Conservation (phyloP, 2,113 vertebrate genomes). For the Crotalus viridis region DNA sequence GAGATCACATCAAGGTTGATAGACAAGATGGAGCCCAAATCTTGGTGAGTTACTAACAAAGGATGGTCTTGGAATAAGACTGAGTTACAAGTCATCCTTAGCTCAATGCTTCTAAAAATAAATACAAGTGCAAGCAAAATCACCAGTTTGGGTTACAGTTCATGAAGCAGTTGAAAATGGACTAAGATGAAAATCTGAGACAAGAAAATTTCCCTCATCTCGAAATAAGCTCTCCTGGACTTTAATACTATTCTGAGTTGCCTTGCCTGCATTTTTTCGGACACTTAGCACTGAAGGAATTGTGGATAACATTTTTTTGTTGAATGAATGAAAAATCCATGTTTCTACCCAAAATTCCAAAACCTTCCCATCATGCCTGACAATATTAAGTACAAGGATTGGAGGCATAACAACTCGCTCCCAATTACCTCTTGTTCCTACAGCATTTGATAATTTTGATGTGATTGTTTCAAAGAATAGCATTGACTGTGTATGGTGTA, state of each 20-base stretch:
- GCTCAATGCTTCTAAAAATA: neutral
- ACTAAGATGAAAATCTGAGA: neutral
- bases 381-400: neutral
- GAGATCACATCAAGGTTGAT: neutral
- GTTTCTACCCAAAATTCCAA: no score
- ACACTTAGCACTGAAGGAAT: neutral
- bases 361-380: no score
- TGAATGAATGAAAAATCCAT: no score
- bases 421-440: neutral
- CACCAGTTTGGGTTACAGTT: neutral
- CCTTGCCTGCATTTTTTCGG: neutral
- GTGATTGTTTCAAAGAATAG: neutral
- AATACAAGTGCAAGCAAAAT: neutral
- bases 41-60: neutral
- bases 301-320: neutral
- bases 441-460: neutral
- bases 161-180: neutral
- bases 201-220: neutral
- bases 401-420: neutral
- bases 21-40: neutral
- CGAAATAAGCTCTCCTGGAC: neutral
- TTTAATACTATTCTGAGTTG: no score
- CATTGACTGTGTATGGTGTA: neutral
- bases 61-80: neutral
- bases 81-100: neutral